phyloP scores from a whole-genome alignment of 92 coral and sea anemone species.

The Umimayanthus kanabou region DNA sequence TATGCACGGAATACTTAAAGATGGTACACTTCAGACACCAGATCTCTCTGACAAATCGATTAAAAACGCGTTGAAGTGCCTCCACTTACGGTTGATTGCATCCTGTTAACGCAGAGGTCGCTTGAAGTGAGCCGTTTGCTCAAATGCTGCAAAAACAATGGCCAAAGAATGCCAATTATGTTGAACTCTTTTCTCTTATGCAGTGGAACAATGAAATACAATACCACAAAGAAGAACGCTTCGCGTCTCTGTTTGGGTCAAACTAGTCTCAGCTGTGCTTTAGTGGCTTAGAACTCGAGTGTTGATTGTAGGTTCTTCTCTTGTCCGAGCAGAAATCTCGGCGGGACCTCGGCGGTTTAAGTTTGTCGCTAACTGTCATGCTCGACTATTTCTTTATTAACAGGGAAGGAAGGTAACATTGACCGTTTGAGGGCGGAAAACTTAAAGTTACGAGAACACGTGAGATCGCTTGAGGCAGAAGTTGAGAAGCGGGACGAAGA shows the following conservation, averaged over 20 bases:
- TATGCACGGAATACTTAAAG: background rate
- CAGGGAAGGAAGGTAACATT: slow-evolving; percentile 4
- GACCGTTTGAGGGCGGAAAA: slow-evolving; percentile 5
- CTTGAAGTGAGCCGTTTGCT: background rate
- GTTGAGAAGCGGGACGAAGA: slow-evolving; percentile 5
- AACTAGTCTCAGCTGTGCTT: background rate
- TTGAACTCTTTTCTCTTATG: background rate
- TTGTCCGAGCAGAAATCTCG: background rate
- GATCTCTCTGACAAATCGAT: slow-evolving; percentile 3
- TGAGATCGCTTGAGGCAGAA: background rate
- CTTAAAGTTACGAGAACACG: background rate
- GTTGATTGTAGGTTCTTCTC: background rate
- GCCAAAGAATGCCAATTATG: slow-evolving; percentile 17
- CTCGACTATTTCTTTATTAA: slow-evolving; percentile 28
- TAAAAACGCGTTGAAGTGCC: background rate
- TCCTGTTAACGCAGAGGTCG: background rate
- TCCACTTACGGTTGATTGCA: background rate
- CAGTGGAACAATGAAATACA: slow-evolving; percentile 19
- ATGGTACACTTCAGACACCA: background rate
- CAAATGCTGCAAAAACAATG: background rate
- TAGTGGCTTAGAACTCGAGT: background rate
- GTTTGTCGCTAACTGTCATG: background rate
- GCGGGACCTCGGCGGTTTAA: background rate
- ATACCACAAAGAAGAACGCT: slow-evolving; percentile 4
- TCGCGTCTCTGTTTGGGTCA: background rate